Evolutionary conservation across 2,888 invertebrate species (phyloP).

Genomic region (Drosophila diplacantha): DNA sequence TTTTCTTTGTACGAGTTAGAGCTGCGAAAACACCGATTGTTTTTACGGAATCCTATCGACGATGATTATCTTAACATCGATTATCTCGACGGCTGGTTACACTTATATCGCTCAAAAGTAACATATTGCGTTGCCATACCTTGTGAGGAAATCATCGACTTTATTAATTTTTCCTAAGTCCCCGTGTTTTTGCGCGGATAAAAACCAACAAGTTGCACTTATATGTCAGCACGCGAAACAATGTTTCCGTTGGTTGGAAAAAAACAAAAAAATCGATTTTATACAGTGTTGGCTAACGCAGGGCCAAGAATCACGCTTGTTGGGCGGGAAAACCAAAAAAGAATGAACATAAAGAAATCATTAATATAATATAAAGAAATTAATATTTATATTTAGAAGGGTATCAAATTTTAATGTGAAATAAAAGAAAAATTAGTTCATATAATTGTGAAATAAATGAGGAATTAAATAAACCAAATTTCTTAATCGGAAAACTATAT

Average conservation of each 20-base stretch:
- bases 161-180: neutral
- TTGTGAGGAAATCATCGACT: neutral
- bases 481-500: constrained; percentile 47
- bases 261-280: neutral
- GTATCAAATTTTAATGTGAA: neutral
- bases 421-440: neutral
- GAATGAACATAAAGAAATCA: no score
- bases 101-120: neutral
- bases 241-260: no score
- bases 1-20: constrained; percentile 50
- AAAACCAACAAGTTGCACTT: no score
- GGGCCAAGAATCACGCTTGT: no score
- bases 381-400: no score
- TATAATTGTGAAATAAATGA: neutral
- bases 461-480: neutral
- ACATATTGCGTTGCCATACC: neutral
- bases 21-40: neutral
- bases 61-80: neutral
- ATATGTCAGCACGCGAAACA: no score
- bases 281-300: no score
- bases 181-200: no score
- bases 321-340: neutral
- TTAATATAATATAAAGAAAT: no score
- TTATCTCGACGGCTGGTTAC: neutral
- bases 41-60: neutral